These are phyloP conservation scores for Julus scanicus DNA, from an alignment of 2,888 invertebrate species.

Conservation along the genomic window DNA sequence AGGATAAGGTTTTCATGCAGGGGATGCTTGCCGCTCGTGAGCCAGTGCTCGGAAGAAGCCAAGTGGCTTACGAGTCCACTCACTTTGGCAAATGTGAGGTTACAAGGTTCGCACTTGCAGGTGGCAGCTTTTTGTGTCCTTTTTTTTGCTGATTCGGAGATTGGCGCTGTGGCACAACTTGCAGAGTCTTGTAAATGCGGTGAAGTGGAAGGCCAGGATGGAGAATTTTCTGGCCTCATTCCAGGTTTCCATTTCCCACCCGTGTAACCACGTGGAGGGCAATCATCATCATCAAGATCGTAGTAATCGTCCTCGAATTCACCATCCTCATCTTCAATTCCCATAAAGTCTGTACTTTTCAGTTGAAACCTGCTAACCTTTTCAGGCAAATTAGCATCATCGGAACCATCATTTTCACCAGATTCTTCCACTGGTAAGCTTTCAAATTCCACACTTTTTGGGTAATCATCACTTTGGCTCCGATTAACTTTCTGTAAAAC, in stretches of 20 bases:
- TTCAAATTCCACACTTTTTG: not conserved
- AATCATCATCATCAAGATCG: constrained; percentile 53
- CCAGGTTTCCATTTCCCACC: constrained; percentile 65
- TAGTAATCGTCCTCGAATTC: constrained; percentile 32
- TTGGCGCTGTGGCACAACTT: not conserved
- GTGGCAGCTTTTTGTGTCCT: not conserved
- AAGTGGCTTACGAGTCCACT: constrained; percentile 65
- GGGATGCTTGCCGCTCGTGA: constrained; percentile 71
- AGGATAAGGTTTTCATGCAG: constrained; percentile 73
- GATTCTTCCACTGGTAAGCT: not conserved
- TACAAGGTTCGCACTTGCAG: not conserved
- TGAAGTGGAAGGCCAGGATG: not conserved
- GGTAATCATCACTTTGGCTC: not conserved
- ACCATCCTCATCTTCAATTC: not conserved
- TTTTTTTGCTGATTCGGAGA: not conserved
- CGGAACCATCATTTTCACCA: not conserved
- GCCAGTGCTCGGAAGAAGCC: constrained; percentile 85
- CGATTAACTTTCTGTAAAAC: not conserved
- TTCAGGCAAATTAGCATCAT: not conserved
- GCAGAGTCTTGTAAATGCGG: not conserved
- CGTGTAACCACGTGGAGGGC: constrained; percentile 63
- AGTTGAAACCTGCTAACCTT: not conserved
- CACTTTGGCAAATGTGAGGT: not conserved
- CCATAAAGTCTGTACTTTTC: not conserved
- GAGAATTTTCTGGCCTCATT: not conserved